Conservation (phyloP, 2,113 vertebrate genomes). For the Pluvialis apricaria region DNA sequence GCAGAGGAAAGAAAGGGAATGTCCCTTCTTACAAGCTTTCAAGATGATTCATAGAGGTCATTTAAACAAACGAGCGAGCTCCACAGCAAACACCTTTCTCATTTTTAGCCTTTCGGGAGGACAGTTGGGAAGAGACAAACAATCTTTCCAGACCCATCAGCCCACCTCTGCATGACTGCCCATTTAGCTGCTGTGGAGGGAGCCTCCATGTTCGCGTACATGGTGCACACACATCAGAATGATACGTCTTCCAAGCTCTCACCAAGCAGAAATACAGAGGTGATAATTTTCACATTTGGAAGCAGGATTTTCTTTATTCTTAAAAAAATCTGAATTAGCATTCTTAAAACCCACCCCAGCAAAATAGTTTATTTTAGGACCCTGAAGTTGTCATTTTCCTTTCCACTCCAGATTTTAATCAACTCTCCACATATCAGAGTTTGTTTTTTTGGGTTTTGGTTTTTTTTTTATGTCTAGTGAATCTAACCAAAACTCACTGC, state of each 20-base stretch:
- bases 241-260: neutral
- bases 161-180: neutral
- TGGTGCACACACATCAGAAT: neutral
- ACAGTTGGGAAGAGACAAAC: neutral
- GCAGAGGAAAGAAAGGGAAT: neutral
- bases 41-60: neutral
- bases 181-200: fast-evolving
- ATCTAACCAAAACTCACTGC: neutral
- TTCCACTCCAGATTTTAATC: neutral
- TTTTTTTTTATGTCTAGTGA: neutral
- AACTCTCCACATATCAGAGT: neutral
- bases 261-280: neutral
- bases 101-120: neutral
- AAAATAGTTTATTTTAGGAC: neutral
- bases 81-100: neutral
- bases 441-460: too few species aligned
- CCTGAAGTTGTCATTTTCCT: neutral
- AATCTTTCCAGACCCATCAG: neutral
- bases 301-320: neutral
- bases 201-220: neutral
- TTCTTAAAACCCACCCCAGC: neutral
- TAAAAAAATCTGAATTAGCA: neutral
- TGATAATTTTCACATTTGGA: neutral
- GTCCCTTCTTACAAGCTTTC: neutral
- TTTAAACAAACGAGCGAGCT: neutral